Evolutionary conservation across 2,113 vertebrate genomes (phyloP).

Genomic region (Pionites leucogaster): DNA sequence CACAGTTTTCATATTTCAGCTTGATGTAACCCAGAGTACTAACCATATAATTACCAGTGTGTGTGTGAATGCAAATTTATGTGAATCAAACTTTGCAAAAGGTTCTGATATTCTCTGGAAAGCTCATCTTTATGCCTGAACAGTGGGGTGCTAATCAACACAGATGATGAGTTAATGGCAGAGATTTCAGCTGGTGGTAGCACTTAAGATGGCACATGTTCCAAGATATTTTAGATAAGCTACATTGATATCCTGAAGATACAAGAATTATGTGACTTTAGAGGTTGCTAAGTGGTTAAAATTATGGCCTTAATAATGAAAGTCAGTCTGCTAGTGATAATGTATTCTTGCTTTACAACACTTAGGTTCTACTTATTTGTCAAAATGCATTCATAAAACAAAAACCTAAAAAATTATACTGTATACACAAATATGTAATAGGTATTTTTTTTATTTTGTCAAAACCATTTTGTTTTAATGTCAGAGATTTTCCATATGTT

Average conservation of each 20-base stretch:
- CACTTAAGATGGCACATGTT: not conserved
- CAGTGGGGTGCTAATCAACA: not conserved
- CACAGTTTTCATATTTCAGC: not conserved
- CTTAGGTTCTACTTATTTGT: not conserved
- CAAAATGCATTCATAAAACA: not conserved
- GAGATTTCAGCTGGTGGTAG: not conserved
- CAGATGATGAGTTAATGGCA: not conserved
- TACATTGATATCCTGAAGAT: not conserved
- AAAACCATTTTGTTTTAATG: not conserved
- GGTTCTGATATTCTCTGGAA: not conserved
- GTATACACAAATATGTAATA: not conserved
- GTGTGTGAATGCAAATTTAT: not conserved
- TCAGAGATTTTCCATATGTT: not conserved
- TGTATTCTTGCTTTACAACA: not conserved
- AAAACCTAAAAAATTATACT: not conserved
- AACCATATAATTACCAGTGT: not conserved
- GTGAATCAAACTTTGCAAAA: not conserved
- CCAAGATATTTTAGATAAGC: not conserved
- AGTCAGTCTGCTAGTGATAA: not conserved
- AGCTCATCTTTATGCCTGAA: not conserved
- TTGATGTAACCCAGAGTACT: not conserved
- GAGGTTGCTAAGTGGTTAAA: not conserved
- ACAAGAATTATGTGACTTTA: not conserved
- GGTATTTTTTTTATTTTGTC: not conserved
- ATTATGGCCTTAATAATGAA: not conserved